Evolutionary conservation across 2,113 vertebrate genomes (phyloP).

Genomic region (Poecile atricapillus): DNA sequence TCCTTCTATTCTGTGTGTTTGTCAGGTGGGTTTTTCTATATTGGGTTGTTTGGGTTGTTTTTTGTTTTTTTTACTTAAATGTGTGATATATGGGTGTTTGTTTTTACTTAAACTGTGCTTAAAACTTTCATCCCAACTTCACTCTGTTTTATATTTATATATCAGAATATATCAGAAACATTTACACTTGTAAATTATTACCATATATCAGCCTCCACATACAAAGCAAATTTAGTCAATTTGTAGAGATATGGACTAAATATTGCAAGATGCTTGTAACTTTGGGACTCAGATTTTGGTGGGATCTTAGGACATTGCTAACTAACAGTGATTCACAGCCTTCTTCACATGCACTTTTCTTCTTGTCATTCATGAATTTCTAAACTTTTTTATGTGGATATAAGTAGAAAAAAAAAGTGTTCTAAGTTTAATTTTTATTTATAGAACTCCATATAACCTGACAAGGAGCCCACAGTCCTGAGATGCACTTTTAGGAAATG

Average conservation of each 20-base stretch:
- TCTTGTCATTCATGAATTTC: not conserved
- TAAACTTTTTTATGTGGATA: not conserved
- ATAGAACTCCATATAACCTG: not conserved
- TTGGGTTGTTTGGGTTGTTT: rapidly evolving
- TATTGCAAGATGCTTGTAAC: not conserved
- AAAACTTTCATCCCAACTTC: not conserved
- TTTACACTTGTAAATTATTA: not conserved
- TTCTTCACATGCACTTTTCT: not conserved
- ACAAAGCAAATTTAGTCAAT: not conserved
- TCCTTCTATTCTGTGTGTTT: not conserved
- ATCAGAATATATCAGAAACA: not conserved
- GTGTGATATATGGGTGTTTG: not conserved
- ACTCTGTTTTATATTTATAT: not conserved
- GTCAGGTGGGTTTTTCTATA: not conserved
- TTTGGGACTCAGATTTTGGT: not conserved
- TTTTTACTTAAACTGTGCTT: not conserved
- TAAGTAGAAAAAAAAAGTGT: not conserved
- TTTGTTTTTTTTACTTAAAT: not conserved
- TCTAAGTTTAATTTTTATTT: not conserved
- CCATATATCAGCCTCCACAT: rapidly evolving
- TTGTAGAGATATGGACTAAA: not conserved
- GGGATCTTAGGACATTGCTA: not conserved
- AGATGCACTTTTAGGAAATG: not conserved
- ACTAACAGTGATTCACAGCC: not conserved
- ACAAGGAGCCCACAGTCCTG: not conserved